These are phyloP conservation scores for Punctoribates punctum DNA, from an alignment of 2,888 invertebrate species.

Conservation along the genomic window DNA sequence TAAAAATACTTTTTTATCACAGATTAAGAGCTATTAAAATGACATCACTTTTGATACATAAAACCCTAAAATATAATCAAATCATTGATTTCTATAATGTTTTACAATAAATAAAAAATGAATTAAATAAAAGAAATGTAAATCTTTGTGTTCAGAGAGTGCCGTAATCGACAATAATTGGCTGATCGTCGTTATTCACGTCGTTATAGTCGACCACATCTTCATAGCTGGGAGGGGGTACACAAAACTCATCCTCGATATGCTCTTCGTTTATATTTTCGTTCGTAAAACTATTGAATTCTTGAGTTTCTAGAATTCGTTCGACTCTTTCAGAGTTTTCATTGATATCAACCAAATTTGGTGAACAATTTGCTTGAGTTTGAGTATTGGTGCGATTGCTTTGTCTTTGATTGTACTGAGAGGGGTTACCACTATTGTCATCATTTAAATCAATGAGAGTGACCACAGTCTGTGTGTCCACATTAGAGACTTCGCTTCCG, in stretches of 20 bases:
- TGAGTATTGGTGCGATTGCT: neutral
- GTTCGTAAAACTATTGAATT: neutral
- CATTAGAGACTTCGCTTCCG: neutral
- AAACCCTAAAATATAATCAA: neutral
- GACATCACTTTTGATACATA: neutral
- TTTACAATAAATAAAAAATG: neutral
- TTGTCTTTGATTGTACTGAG: neutral
- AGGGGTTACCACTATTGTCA: neutral
- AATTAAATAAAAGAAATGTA: neutral
- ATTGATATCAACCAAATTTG: neutral
- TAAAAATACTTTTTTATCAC: too few species aligned
- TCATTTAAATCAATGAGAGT: slow-evolving; percentile 13
- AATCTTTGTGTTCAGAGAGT: slow-evolving; percentile 11
- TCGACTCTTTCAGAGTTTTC: neutral
- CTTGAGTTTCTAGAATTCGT: neutral
- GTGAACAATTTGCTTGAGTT: neutral
- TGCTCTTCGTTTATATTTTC: slow-evolving; percentile 42
- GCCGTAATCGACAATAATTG: slow-evolving; percentile 17
- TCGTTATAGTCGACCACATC: slow-evolving; percentile 43
- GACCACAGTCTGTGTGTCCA: neutral
- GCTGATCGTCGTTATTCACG: neutral
- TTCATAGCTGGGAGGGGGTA: slow-evolving; percentile 47
- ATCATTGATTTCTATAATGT: neutral
- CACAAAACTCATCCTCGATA: slow-evolving; percentile 38
- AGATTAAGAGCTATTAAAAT: slow-evolving; percentile 5